phyloP scores from a whole-genome alignment of 2,113 vertebrate genomes.

The Ursus arctos region DNA sequence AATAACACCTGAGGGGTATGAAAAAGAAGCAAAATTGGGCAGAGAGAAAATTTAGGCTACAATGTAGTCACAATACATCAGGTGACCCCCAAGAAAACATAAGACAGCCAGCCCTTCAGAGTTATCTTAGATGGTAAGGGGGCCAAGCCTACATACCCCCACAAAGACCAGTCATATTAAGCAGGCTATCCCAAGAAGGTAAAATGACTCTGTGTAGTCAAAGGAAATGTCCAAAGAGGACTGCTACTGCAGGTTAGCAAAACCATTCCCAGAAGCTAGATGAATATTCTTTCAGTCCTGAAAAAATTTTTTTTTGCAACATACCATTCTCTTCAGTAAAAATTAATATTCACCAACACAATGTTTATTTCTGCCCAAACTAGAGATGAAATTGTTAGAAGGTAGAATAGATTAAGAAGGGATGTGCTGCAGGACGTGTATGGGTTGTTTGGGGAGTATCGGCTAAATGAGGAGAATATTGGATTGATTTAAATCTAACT shows the following conservation, averaged over 20 bases:
- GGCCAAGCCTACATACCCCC: not conserved
- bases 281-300: not conserved
- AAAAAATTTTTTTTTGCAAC: not conserved
- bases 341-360: not conserved
- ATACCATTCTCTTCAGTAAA: not conserved
- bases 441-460: not conserved
- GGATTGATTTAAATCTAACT: not conserved
- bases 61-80: not conserved
- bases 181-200: not conserved
- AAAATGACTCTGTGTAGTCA: not conserved
- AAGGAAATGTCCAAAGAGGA: not conserved
- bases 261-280: not conserved
- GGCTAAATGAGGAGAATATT: not conserved
- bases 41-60: not conserved
- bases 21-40: not conserved
- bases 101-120: not conserved
- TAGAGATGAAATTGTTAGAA: not conserved
- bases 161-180: not conserved
- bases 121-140: not conserved
- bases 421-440: fast-evolving
- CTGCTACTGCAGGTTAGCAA: not conserved
- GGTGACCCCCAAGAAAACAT: not conserved
- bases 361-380: not conserved
- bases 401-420: not conserved
- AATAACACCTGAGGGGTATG: not conserved